Conservation (phyloP, 2,888 invertebrate species). For the Thera obeliscata region DNA sequence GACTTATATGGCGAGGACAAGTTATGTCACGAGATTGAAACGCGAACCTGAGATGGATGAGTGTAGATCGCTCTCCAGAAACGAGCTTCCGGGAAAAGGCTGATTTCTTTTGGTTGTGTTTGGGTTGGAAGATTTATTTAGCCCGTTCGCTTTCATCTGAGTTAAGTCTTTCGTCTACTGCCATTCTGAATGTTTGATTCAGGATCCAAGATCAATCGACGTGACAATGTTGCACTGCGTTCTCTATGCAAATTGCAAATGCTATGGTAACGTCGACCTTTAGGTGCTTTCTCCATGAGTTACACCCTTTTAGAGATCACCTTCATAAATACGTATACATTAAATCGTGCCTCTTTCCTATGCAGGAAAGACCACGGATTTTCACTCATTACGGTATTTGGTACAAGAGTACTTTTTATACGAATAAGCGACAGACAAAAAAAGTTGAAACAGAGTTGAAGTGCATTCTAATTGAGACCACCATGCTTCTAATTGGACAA, state of each 20-base stretch:
- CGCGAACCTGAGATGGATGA: slow-evolving; percentile 50
- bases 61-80: slow-evolving; percentile 48
- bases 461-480: slow-evolving; percentile 7
- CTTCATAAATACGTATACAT: neutral
- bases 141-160: neutral
- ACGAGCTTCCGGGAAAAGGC: slow-evolving; percentile 34
- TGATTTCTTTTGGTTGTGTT: slow-evolving; percentile 9
- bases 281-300: neutral
- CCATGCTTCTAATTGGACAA: slow-evolving; percentile 10
- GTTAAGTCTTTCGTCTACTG: neutral
- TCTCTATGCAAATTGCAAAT: neutral
- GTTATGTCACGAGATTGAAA: slow-evolving; percentile 60
- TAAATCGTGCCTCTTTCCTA: too few species aligned
- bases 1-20: slow-evolving; percentile 73
- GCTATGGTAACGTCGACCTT: neutral
- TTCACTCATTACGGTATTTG: too few species aligned
- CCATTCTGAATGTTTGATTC: neutral
- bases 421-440: neutral
- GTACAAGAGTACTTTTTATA: neutral
- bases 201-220: neutral
- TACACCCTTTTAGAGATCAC: neutral
- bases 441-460: slow-evolving; percentile 2
- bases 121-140: slow-evolving; percentile 10
- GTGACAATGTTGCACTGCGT: too few species aligned
- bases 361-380: too few species aligned